Evolutionary conservation across 2,113 vertebrate species (phyloP), one percentile per base, ranked within the genome.

Genomic region (Monopterus albus): DNA sequence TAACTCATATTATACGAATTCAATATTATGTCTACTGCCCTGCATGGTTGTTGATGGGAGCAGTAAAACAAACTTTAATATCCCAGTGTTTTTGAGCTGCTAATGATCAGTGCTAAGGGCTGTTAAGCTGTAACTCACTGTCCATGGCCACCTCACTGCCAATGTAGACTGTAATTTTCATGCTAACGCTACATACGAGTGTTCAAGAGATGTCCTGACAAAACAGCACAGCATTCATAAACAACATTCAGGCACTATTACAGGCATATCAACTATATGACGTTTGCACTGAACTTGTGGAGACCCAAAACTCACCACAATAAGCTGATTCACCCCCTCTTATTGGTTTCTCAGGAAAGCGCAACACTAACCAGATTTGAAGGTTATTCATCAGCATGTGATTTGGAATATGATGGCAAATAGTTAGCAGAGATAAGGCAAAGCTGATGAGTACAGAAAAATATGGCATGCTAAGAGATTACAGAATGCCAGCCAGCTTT

Each of bases 21-120:
- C 85, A 88, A 88, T 90, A 90, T 82, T 78, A 36, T 55, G 83
- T 81, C 82, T 82, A 70, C 72, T 62, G 67, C 18, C 23, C 55
- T 71, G 73, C 76, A 66, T 68, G 60, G 57, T 49, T 70, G 79
- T 81, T 87, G 83, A 89, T 79, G 61, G 79, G 81, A 66, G 82
- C 78, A 47, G 85, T 89, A 87, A 91, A 90, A 82, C 83, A 81
- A 86, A 85, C 85, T 89, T 89, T 88, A 89, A 92, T 90, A 87
- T 84, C 88, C 57, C 58, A 75, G 75, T 88, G 68, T 88, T 83
- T 89, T 87, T 78, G 62, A 86, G 71, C 20, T 55, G 63, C 71
- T 91, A 90, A 92, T 83, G 79, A 80, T 69, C 74, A 64, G 77
- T 13, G 26, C 56, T 60, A 58, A 61, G 76, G 57, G 61, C 52